Evolutionary conservation across 2,888 invertebrate genomes (phyloP), one percentile per base, ranked within the genome.

Genomic region (Caenorhabditis drosophilae): DNA sequence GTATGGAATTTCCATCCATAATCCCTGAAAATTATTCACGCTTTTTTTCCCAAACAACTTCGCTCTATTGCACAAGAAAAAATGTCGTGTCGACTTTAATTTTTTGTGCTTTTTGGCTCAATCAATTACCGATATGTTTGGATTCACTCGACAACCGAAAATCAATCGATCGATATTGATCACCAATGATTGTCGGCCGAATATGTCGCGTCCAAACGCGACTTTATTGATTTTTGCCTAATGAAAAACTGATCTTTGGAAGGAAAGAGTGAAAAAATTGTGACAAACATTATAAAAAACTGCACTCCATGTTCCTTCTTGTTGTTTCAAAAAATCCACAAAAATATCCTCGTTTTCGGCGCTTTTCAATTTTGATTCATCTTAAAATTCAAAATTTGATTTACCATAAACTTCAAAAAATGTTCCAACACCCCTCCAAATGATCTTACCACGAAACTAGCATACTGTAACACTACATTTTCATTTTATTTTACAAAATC

Each of bases 141-240:
- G 41, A 23, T 57, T 36, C 7, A 41, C 34, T 7, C 66, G 47
- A 20, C 35, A 40, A 34, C 66, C 66, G 18, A 66, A 34, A 22
- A 38, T 48, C 34, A 36, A 26, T 1, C 20, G 4, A 2, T 51
- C 26, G 9, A 25, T 22, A 18, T 55, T 47, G 27, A 55, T 31
- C 25, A 70, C 52, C 4, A 75, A 50, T 1, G 70, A 71, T 49
- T 70, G 70, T 45, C 75, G 47, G n/a, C 70, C 75, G 26, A 75
- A 75, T 27, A 75, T 54, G 45, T 75, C 75, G 11, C 73, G 55
- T 26, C 70, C 75, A 40, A 70, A 54, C 23, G 71, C 50, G 2
- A 74, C 4, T 44, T 41, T 55, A 6, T 23, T 31, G 6, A 58
- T 40, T 9, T 46, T 46, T 7, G 31, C 7, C 48, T 48, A 23